A percentile compares a stretch with the other conserved stretches of the same genome.
Evolutionary conservation across 35 echinoderm and acorn worm genomes (phyloP).

Genomic region (Ptychodera flava): DNA sequence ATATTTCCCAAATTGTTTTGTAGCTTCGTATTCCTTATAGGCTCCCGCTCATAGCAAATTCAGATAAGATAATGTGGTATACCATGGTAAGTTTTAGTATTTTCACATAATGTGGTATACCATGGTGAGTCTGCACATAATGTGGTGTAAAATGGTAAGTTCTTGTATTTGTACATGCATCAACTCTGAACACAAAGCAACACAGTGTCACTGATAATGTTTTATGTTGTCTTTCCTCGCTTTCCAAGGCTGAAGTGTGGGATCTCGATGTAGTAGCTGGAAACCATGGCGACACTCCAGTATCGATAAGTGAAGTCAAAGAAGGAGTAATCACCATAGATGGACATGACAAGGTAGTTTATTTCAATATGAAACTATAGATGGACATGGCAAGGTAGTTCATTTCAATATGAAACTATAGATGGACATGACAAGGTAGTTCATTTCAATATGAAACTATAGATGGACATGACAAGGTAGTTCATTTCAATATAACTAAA

Average conservation of each 20-base stretch:
- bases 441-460: conserved; percentile 9
- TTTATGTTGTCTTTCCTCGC: not conserved
- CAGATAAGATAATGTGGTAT: too few species aligned
- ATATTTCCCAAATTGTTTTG: too few species aligned
- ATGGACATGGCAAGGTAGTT: conserved; percentile 49
- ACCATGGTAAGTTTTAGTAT: too few species aligned
- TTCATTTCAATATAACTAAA: too few species aligned
- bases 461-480: conserved; percentile 50
- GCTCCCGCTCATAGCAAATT: too few species aligned
- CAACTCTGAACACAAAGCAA: too few species aligned
- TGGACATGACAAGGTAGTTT: conserved; percentile 48
- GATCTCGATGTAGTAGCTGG: conserved; percentile 37
- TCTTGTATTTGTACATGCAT: too few species aligned
- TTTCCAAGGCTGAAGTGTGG: conserved; percentile 54
- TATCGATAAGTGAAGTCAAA: conserved; percentile 15
- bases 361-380: conserved; percentile 10
- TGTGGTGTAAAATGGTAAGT: too few species aligned
- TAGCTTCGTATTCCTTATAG: too few species aligned
- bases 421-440: conserved; percentile 50
- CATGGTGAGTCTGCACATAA: too few species aligned
- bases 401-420: conserved; percentile 5
- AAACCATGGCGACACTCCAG: conserved; percentile 19
- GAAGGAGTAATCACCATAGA: conserved; percentile 50
- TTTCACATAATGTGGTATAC: too few species aligned
- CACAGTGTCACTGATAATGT: too few species aligned